phyloP scores from a whole-genome alignment of 2,113 vertebrate genomes.

The Lamprotornis superbus region DNA sequence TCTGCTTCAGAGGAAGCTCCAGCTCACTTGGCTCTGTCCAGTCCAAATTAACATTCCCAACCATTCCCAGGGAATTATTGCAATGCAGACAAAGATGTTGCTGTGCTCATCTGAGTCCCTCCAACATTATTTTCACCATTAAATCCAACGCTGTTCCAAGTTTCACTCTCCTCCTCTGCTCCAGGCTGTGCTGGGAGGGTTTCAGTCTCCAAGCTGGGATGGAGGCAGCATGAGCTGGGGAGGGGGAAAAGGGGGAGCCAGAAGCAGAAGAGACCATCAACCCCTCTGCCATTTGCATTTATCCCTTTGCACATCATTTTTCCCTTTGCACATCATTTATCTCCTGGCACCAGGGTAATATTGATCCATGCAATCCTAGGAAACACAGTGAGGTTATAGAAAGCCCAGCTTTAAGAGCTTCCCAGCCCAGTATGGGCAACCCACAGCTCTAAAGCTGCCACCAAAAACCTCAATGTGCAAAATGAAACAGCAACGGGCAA shows the following conservation, averaged over 20 bases:
- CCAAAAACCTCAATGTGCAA: neutral
- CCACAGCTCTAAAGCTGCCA: neutral
- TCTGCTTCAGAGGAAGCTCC: neutral
- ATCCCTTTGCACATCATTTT: neutral
- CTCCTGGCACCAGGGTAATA: neutral
- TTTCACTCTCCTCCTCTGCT: rapidly evolving
- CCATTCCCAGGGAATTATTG: neutral
- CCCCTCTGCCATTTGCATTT: neutral
- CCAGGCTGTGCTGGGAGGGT: rapidly evolving
- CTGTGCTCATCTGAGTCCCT: neutral
- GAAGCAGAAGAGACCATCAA: neutral
- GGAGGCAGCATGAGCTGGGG: neutral
- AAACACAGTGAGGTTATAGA: neutral
- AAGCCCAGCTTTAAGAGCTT: neutral
- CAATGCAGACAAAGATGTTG: neutral
- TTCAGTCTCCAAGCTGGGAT: neutral
- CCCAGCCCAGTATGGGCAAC: neutral
- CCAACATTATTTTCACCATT: neutral
- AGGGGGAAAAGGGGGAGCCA: neutral
- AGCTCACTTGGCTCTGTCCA: neutral
- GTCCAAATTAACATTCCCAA: neutral
- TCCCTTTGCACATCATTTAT: neutral
- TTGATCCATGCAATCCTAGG: constrained; percentile 8
- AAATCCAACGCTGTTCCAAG: rapidly evolving
- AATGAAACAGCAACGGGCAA: neutral